phyloP scores from a whole-genome alignment of 2,888 invertebrate genomes.

The Pandemis cinnamomeana region DNA sequence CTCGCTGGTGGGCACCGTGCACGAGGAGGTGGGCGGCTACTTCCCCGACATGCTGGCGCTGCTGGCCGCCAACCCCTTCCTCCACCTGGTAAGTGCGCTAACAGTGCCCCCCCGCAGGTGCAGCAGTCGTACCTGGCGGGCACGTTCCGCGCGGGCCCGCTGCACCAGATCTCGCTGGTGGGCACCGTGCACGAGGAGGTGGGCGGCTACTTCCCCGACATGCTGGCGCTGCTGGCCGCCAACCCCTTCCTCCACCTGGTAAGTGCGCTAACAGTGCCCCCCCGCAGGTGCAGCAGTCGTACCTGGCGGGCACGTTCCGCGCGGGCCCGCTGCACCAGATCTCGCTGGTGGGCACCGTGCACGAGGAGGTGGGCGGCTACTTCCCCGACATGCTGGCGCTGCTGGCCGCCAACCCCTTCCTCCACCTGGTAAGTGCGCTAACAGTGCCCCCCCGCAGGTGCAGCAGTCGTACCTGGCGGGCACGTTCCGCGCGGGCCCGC shows the following conservation, averaged over 20 bases:
- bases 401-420: conserved; percentile 93
- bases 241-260: conserved; percentile 94
- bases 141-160: conserved; percentile 96
- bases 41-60: conserved; percentile 95
- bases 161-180: conserved; percentile 98
- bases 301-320: conserved; percentile 95
- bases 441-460: conserved; percentile 83
- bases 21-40: conserved; percentile 98
- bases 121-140: conserved; percentile 93
- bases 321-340: conserved; percentile 98
- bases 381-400: conserved; percentile 95
- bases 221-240: conserved; percentile 91
- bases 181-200: conserved; percentile 98
- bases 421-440: conserved; percentile 89
- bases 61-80: conserved; percentile 93
- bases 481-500: conserved; percentile 96
- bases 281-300: conserved; percentile 88
- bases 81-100: conserved; percentile 89
- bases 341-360: conserved; percentile 97
- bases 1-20: conserved; percentile 97
- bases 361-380: conserved; percentile 98
- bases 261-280: too few relatives aligned
- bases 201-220: conserved; percentile 97
- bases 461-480: conserved; percentile 93
- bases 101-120: conserved; percentile 83